Evolutionary conservation across 1,140 invertebrate genomes (phyloP).

Genomic region (Drosophila seguyi): DNA sequence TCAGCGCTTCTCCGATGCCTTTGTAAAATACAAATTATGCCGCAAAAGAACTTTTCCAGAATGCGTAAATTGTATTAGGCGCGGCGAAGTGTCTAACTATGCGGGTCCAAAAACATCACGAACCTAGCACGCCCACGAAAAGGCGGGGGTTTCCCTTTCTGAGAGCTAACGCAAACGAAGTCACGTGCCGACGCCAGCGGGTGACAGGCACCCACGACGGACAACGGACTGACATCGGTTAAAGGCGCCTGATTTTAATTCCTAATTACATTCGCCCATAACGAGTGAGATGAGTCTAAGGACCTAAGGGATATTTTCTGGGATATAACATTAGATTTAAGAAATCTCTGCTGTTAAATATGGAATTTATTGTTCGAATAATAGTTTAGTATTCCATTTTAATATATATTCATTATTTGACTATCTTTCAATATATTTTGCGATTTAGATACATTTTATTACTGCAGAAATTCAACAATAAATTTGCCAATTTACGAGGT

Average conservation of each 20-base stretch:
- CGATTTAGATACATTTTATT: not conserved
- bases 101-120: slow-evolving; percentile 18
- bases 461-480: slow-evolving; percentile 26
- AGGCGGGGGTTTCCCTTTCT: slow-evolving; percentile 12
- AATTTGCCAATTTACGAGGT: slow-evolving; percentile 51
- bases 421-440: not conserved
- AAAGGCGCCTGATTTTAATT: slow-evolving; percentile 49
- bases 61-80: slow-evolving; percentile 53
- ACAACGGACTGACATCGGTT: slow-evolving; percentile 15
- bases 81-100: slow-evolving; percentile 12
- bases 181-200: slow-evolving; percentile 68
- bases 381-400: too few species aligned
- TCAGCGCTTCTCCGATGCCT: slow-evolving; percentile 10
- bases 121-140: slow-evolving; percentile 21
- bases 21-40: slow-evolving; percentile 28
- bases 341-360: not conserved
- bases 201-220: slow-evolving; percentile 33
- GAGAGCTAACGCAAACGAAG: slow-evolving; percentile 53
- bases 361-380: too few species aligned
- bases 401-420: not conserved
- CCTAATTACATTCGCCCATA: slow-evolving; percentile 16
- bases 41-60: slow-evolving; percentile 41
- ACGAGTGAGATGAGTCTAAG: not conserved
- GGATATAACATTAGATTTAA: not conserved
- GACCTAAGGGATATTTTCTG: not conserved